Evolutionary conservation across 2,113 vertebrate species (phyloP).

Genomic region (Apaloderma vittatum): DNA sequence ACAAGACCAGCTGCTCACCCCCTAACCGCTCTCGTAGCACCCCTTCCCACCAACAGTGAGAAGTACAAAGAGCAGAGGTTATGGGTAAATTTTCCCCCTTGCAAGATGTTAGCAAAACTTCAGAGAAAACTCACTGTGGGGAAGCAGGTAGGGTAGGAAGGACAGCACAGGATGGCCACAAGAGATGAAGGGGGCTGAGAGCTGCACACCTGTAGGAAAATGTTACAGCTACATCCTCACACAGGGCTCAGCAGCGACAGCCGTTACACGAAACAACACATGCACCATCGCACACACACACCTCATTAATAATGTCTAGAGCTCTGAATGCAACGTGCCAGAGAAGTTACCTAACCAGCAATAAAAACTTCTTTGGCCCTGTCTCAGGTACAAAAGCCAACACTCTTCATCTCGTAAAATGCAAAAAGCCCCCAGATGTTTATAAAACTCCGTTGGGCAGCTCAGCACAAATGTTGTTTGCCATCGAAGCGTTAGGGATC

Average conservation of each 20-base stretch:
- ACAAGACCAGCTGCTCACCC: not conserved
- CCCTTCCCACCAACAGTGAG: not conserved
- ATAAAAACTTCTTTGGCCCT: slow-evolving; percentile 34
- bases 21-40: fast-evolving
- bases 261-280: not conserved
- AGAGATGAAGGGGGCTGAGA: not conserved
- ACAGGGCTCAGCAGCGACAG: not conserved
- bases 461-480: not conserved
- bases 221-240: fast-evolving
- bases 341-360: slow-evolving; percentile 61
- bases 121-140: not conserved
- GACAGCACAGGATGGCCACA: not conserved
- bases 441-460: not conserved
- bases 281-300: not conserved
- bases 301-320: slow-evolving; percentile 32
- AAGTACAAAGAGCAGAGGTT: not conserved
- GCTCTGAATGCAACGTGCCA: not conserved
- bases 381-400: slow-evolving; percentile 28
- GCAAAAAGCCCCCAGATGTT: slow-evolving; percentile 40
- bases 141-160: not conserved
- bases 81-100: not conserved
- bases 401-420: not conserved
- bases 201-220: not conserved
- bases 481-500: fast-evolving
- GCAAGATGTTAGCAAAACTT: not conserved